A percentile compares a stretch with the other conserved stretches of the same genome.
Evolutionary conservation across 2,797 vertebrate genomes (phyloP).

Genomic region (Bucorvus abyssinicus): DNA sequence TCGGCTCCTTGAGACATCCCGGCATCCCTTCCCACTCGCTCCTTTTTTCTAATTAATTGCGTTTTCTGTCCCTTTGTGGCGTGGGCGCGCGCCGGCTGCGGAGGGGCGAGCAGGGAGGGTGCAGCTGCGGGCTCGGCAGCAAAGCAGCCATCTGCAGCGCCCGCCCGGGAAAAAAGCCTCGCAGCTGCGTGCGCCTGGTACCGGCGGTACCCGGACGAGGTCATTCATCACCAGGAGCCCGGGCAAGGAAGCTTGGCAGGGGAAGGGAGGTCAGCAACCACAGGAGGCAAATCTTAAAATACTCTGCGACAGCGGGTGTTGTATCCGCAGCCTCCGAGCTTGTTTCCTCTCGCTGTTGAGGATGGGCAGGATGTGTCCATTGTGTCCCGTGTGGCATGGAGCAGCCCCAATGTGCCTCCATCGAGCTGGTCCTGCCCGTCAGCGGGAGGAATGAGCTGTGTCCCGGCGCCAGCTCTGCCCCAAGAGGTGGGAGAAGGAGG

Average conservation of each 20-base stretch:
- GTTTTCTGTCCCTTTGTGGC: neutral
- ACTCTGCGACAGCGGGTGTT: neutral
- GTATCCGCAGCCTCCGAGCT: neutral
- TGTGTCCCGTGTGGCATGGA: neutral
- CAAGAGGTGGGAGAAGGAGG: accelerated
- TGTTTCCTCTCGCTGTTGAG: neutral
- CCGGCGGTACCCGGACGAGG: neutral
- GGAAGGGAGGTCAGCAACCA: neutral
- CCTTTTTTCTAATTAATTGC: neutral
- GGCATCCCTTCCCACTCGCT: neutral
- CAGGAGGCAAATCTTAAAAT: neutral
- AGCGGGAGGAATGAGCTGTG: neutral
- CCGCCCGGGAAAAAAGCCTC: neutral
- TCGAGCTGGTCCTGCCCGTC: neutral
- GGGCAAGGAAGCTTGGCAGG: neutral
- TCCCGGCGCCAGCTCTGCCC: neutral
- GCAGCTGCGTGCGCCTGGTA: constrained; percentile 61
- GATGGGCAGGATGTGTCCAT: neutral
- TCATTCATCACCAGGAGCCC: constrained; percentile 1
- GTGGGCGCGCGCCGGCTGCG: neutral
- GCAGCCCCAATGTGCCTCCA: accelerated
- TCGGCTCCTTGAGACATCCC: neutral
- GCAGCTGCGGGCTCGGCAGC: constrained; percentile 15
- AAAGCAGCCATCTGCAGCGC: constrained; percentile 9
- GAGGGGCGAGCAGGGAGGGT: neutral